phyloP scores from a whole-genome alignment of 2,113 vertebrate species.

The Cinclus cinclus region DNA sequence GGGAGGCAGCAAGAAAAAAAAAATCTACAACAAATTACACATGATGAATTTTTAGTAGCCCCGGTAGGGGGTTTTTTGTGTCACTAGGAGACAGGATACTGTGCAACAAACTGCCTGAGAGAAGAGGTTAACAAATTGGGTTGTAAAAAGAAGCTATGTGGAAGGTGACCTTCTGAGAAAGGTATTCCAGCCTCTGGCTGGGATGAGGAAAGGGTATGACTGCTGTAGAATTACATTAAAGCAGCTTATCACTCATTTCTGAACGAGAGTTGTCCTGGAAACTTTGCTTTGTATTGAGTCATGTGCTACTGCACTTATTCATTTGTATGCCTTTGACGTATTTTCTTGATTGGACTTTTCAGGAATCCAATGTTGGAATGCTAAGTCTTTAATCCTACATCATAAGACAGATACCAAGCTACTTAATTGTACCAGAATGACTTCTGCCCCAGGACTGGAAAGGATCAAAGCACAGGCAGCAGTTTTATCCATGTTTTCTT shows the following conservation, averaged over 20 bases:
- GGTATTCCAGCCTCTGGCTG: conserved; percentile 1
- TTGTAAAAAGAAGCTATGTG: background rate
- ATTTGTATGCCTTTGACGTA: background rate
- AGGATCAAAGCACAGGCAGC: background rate
- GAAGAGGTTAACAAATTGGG: background rate
- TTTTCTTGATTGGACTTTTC: conserved; percentile 15
- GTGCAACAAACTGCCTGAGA: background rate
- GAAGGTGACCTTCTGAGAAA: conserved; percentile 41
- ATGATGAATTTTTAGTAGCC: conserved; percentile 29
- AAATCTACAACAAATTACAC: background rate
- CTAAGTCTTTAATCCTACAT: conserved; percentile 34
- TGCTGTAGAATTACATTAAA: background rate
- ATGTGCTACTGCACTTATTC: background rate
- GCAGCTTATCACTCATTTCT: conserved; percentile 23
- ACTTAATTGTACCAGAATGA: conserved; percentile 27
- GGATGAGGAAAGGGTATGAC: background rate
- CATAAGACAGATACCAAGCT: conserved; percentile 13
- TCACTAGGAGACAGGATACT: background rate
- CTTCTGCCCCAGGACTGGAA: conserved; percentile 14
- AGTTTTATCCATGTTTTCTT: background rate
- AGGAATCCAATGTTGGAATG: background rate
- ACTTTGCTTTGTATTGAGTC: conserved; percentile 1
- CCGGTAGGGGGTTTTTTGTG: background rate
- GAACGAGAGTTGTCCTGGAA: background rate
- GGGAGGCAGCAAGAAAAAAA: background rate